Evolutionary conservation across 2,113 vertebrate species (phyloP).

Genomic region (Albula glossodonta): DNA sequence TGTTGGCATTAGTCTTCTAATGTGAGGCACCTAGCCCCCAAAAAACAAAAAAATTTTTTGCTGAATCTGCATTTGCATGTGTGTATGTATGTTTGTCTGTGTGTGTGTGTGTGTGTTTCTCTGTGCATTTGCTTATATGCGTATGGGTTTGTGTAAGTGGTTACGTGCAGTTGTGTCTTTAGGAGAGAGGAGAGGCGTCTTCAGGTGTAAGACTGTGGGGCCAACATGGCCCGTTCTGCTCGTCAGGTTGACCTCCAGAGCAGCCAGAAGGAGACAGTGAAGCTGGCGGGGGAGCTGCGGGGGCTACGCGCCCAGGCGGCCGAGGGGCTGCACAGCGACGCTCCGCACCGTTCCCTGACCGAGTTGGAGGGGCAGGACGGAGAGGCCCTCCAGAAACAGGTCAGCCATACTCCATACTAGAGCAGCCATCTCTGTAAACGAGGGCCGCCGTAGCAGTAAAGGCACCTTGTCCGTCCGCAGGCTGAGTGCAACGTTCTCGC

Average conservation of each 20-base stretch:
- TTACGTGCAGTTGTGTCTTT: neutral
- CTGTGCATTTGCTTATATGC: neutral
- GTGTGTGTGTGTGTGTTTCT: neutral
- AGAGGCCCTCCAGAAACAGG: constrained; percentile 41
- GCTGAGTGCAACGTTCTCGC: constrained; percentile 42
- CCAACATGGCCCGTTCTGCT: neutral
- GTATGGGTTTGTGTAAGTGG: neutral
- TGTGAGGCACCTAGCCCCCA: no score
- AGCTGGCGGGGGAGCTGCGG: constrained; percentile 50
- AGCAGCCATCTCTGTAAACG: neutral
- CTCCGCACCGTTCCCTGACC: constrained; percentile 38
- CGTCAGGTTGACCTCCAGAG: constrained; percentile 66
- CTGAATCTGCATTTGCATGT: neutral
- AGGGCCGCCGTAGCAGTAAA: no score
- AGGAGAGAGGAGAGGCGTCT: neutral
- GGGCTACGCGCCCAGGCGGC: constrained; percentile 32
- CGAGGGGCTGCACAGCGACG: constrained; percentile 46
- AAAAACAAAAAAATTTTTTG: no score
- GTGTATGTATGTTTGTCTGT: neutral
- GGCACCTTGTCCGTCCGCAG: constrained; percentile 23
- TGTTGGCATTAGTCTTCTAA: no score
- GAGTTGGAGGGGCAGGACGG: constrained; percentile 29
- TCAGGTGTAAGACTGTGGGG: neutral
- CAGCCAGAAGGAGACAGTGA: constrained; percentile 58
- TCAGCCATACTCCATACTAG: constrained; percentile 16